These are phyloP conservation scores for Rhagoletis zephyria DNA, from an alignment of 1,140 invertebrate species.

Conservation along the genomic window DNA sequence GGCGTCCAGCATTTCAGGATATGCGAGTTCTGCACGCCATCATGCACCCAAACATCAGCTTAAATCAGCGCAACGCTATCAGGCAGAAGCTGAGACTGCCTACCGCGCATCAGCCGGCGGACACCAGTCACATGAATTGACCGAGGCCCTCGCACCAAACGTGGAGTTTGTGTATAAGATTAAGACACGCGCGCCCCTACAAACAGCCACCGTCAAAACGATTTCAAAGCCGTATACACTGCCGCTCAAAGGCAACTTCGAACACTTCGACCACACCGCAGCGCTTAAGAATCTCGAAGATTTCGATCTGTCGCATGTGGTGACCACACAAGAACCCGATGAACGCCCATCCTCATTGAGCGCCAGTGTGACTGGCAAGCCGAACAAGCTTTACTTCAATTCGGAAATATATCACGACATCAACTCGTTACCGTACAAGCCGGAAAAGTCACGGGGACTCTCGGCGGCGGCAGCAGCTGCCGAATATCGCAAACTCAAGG, in stretches of 20 bases:
- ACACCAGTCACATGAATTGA: slow-evolving; percentile 57
- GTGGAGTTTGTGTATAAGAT: slow-evolving; percentile 72
- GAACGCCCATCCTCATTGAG: slow-evolving; percentile 47
- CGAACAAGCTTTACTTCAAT: slow-evolving; percentile 69
- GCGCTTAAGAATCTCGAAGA: slow-evolving; percentile 70
- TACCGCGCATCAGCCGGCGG: slow-evolving; percentile 61
- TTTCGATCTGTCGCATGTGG: slow-evolving; percentile 69
- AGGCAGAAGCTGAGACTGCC: slow-evolving; percentile 65
- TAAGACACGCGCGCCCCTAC: slow-evolving; percentile 67
- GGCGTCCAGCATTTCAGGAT: not conserved
- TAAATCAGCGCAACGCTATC: slow-evolving; percentile 61
- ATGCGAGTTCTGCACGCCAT: not conserved
- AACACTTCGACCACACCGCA: slow-evolving; percentile 68
- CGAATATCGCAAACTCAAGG: slow-evolving; percentile 67
- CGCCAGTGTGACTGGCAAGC: slow-evolving; percentile 59
- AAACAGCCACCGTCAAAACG: slow-evolving; percentile 70
- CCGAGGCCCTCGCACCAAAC: slow-evolving; percentile 64
- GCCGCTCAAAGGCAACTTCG: slow-evolving; percentile 61
- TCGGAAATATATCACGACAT: slow-evolving; percentile 72
- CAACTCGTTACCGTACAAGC: slow-evolving; percentile 69
- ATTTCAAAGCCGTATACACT: slow-evolving; percentile 68
- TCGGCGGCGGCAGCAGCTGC: slow-evolving; percentile 17
- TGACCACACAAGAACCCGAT: slow-evolving; percentile 64
- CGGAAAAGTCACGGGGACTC: slow-evolving; percentile 59
- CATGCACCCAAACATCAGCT: slow-evolving; percentile 49